A percentile compares a stretch with the other conserved stretches of the same genome.
phyloP scores from a whole-genome alignment of 2,113 vertebrate genomes.

The Felis catus region DNA sequence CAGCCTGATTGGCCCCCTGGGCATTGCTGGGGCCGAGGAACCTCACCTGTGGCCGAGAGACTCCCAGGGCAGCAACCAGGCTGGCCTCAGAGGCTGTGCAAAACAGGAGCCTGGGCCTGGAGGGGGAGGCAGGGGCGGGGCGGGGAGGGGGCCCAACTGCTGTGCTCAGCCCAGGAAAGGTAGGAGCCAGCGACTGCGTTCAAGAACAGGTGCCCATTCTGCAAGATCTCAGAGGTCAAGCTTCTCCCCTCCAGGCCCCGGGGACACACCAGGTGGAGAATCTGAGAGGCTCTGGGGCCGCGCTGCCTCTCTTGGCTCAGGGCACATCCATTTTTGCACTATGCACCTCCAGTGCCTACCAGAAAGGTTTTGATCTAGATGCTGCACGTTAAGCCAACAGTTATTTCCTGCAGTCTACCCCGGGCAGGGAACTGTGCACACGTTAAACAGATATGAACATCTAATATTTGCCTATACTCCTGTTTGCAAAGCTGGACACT shows the following conservation, averaged over 20 bases:
- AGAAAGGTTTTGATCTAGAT: not conserved
- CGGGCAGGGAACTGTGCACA: not conserved
- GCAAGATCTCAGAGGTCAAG: not conserved
- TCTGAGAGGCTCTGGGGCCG: accelerated
- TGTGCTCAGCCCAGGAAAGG: slow-evolving; percentile 58
- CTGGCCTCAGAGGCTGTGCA: slow-evolving; percentile 85
- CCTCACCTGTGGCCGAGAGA: slow-evolving; percentile 93
- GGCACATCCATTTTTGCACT: accelerated
- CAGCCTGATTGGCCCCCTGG: slow-evolving; percentile 95
- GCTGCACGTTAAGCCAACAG: not conserved
- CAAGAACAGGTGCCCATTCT: slow-evolving; percentile 64
- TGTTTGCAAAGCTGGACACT: not conserved
- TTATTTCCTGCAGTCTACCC: not conserved
- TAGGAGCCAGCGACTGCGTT: not conserved
- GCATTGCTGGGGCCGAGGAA: slow-evolving; percentile 87
- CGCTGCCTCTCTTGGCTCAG: accelerated
- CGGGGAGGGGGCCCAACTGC: slow-evolving; percentile 69
- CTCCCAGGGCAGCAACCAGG: slow-evolving; percentile 90
- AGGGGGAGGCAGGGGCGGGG: not conserved
- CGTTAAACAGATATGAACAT: no score
- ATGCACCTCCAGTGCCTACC: no score
- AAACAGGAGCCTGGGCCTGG: slow-evolving; percentile 78
- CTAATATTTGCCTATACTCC: accelerated
- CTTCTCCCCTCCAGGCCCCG: not conserved
- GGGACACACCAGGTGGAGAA: no score